These are phyloP conservation scores for Tetrapedia diversipes DNA, from an alignment of 2,888 invertebrate genomes.

Conservation along the genomic window DNA sequence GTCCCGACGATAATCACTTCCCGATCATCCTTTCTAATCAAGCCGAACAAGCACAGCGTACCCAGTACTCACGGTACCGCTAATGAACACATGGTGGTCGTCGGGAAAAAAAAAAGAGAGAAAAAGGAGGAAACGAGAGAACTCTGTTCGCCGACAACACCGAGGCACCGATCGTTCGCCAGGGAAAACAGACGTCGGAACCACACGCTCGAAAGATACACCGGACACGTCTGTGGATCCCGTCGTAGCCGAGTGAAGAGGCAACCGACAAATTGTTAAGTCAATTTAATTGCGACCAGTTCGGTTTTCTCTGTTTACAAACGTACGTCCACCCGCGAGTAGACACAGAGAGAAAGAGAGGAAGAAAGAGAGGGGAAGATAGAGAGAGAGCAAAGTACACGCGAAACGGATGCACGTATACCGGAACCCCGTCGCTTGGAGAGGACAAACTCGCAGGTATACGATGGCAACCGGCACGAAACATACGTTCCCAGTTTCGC, in stretches of 20 bases:
- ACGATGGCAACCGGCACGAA: constrained; percentile 20
- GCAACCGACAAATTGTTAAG: constrained; percentile 52
- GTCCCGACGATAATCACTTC: not conserved
- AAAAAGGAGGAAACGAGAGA: not conserved
- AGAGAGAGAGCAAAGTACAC: not conserved
- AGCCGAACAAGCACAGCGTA: not conserved
- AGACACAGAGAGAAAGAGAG: not conserved
- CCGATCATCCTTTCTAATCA: constrained; percentile 7
- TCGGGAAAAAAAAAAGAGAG: not conserved
- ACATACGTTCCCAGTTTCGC: constrained; percentile 29
- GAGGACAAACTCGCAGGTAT: constrained; percentile 25
- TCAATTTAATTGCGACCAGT: constrained; percentile 48
- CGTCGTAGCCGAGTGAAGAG: constrained; percentile 26
- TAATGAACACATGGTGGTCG: constrained; percentile 3
- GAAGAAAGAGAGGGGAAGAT: not conserved
- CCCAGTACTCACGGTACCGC: not conserved
- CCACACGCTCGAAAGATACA: not conserved
- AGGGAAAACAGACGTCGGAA: constrained; percentile 18
- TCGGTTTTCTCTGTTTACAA: constrained; percentile 40
- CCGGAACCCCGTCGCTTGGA: not conserved
- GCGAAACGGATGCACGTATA: not conserved
- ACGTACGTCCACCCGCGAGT: not conserved
- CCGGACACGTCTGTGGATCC: constrained; percentile 11
- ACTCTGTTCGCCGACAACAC: not conserved
- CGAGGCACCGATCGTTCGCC: not conserved